phyloP scores from a whole-genome alignment of 1,140 invertebrate genomes.

The Sweltsa coloradensis region DNA sequence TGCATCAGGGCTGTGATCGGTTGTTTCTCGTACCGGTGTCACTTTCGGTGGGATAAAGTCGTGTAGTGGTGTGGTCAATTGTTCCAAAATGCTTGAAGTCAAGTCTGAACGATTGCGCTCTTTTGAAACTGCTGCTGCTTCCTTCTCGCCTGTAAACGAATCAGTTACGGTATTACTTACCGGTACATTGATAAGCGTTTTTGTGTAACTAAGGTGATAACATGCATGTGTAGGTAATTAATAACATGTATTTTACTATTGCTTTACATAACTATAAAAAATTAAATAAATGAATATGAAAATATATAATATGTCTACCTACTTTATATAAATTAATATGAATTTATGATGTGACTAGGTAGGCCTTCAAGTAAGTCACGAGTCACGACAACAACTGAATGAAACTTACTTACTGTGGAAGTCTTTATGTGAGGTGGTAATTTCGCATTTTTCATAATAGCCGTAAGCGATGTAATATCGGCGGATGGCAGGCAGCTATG shows the following conservation, averaged over 20 bases:
- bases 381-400: no score
- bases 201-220: no score
- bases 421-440: slow-evolving; percentile 42
- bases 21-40: neutral
- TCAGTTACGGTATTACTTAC: neutral
- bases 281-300: no score
- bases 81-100: slow-evolving; percentile 48
- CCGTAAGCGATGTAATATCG: slow-evolving; percentile 46
- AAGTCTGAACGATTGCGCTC: slow-evolving; percentile 46
- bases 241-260: no score
- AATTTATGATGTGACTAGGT: no score
- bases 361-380: no score
- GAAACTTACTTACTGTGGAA: slow-evolving; percentile 32
- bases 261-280: no score
- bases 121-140: slow-evolving; percentile 36
- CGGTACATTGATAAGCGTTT: no score
- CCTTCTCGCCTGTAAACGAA: slow-evolving; percentile 34
- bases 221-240: no score
- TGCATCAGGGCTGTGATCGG: neutral
- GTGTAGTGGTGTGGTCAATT: slow-evolving; percentile 47
- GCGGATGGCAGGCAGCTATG: slow-evolving; percentile 37
- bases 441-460: slow-evolving; percentile 53
- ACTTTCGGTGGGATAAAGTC: slow-evolving; percentile 28
- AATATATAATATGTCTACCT: no score
- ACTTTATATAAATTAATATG: no score